A percentile compares a stretch with the other conserved stretches of the same genome.
These are phyloP conservation scores for Tragelaphus scriptus DNA, from an alignment of 2,113 vertebrate genomes.

Conservation along the genomic window DNA sequence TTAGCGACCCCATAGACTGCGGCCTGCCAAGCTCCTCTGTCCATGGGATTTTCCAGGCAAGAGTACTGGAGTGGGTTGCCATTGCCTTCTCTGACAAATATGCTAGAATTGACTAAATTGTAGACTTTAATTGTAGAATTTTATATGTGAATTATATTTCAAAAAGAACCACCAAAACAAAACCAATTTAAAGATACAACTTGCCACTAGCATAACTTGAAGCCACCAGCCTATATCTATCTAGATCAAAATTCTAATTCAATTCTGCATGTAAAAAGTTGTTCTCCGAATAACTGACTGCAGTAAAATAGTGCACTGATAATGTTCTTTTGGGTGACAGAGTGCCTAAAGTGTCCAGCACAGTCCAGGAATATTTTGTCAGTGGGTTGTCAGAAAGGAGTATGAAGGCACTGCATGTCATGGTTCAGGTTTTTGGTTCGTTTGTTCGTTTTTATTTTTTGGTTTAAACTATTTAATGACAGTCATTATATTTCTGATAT, in stretches of 20 bases:
- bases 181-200: neutral
- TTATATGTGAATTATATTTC: neutral
- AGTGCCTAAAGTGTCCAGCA: neutral
- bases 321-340: neutral
- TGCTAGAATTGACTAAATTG: neutral
- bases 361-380: neutral
- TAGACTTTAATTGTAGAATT: neutral
- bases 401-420: neutral
- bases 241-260: neutral
- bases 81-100: neutral
- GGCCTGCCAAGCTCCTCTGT: no score
- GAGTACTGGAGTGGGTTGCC: no score
- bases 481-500: neutral
- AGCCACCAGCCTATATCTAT: neutral
- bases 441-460: neutral
- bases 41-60: no score
- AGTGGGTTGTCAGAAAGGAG: neutral
- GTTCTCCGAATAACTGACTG: neutral
- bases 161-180: neutral
- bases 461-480: neutral
- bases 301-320: neutral
- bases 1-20: no score
- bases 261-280: neutral
- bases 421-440: neutral
- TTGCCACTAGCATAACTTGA: neutral